Evolutionary conservation across 2,797 vertebrate genomes (phyloP).

Genomic region (Hylomyscus alleni): DNA sequence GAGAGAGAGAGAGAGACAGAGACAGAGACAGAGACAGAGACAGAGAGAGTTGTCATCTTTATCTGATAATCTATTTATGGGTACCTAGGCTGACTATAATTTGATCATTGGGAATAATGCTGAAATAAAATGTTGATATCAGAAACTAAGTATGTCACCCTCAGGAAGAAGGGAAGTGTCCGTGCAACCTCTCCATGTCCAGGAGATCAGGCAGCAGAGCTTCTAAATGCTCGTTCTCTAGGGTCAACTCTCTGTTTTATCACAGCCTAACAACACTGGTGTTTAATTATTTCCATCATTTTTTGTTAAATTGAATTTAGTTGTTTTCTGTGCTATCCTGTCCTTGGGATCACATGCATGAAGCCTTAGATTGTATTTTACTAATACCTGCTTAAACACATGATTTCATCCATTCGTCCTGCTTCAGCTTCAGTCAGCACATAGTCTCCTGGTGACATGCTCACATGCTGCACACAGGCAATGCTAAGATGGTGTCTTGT

Average conservation of each 20-base stretch:
- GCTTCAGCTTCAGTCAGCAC: neutral
- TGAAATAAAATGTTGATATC: neutral
- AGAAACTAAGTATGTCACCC: neutral
- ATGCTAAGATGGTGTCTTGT: neutral
- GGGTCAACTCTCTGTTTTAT: neutral
- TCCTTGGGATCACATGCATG: neutral
- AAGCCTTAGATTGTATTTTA: conserved; percentile 3
- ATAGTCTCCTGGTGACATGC: neutral
- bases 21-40: neutral
- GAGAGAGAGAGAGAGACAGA: neutral
- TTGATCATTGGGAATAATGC: neutral
- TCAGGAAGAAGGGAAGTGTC: neutral
- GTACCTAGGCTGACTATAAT: neutral
- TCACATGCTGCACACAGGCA: neutral
- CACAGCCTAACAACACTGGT: neutral
- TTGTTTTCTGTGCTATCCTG: neutral
- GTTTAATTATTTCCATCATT: neutral
- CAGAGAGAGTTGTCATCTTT: neutral
- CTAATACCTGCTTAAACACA: neutral
- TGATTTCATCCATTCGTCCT: neutral
- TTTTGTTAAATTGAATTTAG: conserved; percentile 39
- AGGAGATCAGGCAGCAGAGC: neutral
- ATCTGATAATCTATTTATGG: neutral
- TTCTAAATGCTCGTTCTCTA: neutral
- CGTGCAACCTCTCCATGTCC: neutral